Evolutionary conservation across 2,113 vertebrate species (phyloP).

Genomic region (Craseonycteris thonglongyai): DNA sequence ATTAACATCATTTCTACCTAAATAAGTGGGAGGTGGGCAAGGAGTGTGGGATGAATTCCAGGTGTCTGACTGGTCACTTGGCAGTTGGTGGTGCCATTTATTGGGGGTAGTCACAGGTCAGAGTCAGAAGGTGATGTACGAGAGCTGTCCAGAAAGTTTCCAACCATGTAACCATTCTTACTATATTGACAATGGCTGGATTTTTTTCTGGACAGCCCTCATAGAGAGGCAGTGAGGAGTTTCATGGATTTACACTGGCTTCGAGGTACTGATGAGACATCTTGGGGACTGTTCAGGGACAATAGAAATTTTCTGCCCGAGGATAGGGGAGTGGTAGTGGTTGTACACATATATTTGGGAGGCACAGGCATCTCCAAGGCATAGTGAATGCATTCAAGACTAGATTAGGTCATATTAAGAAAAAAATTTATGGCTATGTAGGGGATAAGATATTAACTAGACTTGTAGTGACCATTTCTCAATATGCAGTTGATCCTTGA

Average conservation of each 20-base stretch:
- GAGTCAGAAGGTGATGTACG: not conserved
- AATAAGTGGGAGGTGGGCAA: not conserved
- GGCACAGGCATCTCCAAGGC: not conserved
- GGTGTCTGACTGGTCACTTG: not conserved
- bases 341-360: not conserved
- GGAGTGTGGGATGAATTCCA: not conserved
- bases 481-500: not conserved
- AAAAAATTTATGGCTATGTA: accelerated
- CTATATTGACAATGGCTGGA: too few species aligned
- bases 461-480: not conserved
- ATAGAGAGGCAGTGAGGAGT: accelerated
- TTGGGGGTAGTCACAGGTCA: not conserved
- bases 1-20: not conserved
- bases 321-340: not conserved
- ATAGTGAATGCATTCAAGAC: too few species aligned
- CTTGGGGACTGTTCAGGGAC: not conserved
- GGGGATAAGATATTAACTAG: not conserved
- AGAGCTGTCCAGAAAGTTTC: too few species aligned
- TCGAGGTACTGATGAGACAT: not conserved
- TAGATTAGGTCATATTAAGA: not conserved
- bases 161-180: too few species aligned
- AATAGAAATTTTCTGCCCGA: not conserved
- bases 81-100: not conserved
- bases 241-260: not conserved
- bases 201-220: too few species aligned